Evolutionary conservation across 2,888 invertebrate genomes (phyloP), one percentile per base, ranked within the genome.

Genomic region (Caenorhabditis sp.): DNA sequence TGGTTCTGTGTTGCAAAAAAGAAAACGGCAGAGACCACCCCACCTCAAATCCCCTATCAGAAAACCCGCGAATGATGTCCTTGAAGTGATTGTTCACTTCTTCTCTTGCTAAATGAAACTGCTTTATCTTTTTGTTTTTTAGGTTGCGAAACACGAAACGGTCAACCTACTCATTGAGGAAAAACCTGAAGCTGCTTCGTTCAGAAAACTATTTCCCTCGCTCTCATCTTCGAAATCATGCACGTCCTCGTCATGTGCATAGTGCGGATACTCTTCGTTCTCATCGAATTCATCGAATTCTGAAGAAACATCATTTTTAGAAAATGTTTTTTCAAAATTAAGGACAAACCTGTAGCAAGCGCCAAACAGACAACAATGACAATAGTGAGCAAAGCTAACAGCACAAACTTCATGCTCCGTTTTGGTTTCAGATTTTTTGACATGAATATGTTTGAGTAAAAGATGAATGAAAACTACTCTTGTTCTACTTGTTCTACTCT

Each of bases 21-120:
- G 9, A 20, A 50, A 32, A 32, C 17, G 9, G n/a, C 15, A 9
- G 11, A 27, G 15, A 8, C n/a, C 9, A n/a, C 17, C 37, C 20
- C 22, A 77, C 77, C 48, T 66, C 70, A 20, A 77, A 52, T 48
- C 65, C 71, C 43, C 61, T 77, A 72, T 77, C 77, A 58, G 71
- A 71, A 66, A 77, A 66, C 22, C 77, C 77, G 20, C 77, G 71
- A 52, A 77, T 59, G 22, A 77, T 66, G 77, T 71, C 77, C 66
- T 65, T 77, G 61, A 77, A 39, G 17, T 71, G 70, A 22, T 39
- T 63, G 17, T 17, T 48, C 41, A 76, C 53, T 13, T 58, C 59
- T 13, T 68, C 68, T 39, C 39, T 53, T 20, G 46, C 68, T 75
- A n/a, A n/a, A n/a, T n/a, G n/a, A n/a, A n/a, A n/a, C n/a, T n/a